These are phyloP conservation scores for Stenchaetothrips biformis DNA, from an alignment of 2,888 invertebrate genomes.

Conservation along the genomic window DNA sequence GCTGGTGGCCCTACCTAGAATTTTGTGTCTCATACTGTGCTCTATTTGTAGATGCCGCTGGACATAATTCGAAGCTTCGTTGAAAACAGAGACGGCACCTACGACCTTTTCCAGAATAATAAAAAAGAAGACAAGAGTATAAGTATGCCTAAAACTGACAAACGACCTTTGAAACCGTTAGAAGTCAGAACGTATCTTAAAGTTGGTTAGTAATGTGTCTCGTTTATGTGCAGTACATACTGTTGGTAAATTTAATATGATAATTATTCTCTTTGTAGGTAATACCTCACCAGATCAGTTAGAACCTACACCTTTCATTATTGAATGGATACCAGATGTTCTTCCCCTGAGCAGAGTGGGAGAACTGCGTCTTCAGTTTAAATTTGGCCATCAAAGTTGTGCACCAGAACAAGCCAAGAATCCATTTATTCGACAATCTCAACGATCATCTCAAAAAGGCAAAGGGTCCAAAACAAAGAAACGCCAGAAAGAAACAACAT, in stretches of 20 bases:
- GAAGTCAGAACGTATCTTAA: conserved; percentile 59
- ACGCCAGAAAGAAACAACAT: not conserved
- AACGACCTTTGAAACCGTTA: conserved; percentile 52
- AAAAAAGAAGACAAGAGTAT: conserved; percentile 43
- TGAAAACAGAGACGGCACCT: conserved; percentile 58
- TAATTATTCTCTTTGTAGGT: conserved; percentile 44
- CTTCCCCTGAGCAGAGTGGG: conserved; percentile 65
- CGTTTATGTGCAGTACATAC: conserved; percentile 11
- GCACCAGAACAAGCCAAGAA: not conserved
- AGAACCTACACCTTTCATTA: conserved; percentile 60
- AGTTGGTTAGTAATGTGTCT: conserved; percentile 52
- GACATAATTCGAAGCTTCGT: conserved; percentile 61
- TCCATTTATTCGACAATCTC: not conserved
- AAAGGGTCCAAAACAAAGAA: not conserved
- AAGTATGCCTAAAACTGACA: conserved; percentile 44
- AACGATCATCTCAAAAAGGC: not conserved
- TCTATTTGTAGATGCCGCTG: conserved; percentile 52
- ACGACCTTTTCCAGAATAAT: conserved; percentile 48
- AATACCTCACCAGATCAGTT: conserved; percentile 52
- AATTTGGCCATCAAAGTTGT: conserved; percentile 57
- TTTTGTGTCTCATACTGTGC: not conserved
- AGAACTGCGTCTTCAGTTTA: conserved; percentile 65
- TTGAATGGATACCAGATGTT: conserved; percentile 74
- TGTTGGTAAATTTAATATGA: conserved; percentile 33
- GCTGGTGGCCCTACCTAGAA: not conserved